Conservation (phyloP, 2,113 vertebrate species). For the Triplophysa tibetana region DNA sequence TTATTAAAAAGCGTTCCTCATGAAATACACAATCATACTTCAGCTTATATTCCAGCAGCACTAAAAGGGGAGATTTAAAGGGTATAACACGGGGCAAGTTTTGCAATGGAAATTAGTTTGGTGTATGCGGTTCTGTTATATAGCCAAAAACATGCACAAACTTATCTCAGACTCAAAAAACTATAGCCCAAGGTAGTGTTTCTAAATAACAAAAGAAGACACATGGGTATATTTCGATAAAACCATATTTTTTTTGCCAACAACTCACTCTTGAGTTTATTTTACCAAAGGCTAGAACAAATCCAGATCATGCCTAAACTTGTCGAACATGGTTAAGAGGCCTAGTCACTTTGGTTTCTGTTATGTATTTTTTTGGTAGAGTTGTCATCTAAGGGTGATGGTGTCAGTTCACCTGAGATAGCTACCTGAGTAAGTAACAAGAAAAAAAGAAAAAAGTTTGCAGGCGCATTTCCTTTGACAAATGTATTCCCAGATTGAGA, state of each 20-base stretch:
- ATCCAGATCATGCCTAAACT: slow-evolving; percentile 30
- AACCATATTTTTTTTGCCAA: not conserved
- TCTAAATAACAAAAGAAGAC: not conserved
- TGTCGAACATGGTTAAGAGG: not conserved
- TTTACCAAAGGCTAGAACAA: slow-evolving; percentile 2
- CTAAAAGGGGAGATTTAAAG: not conserved
- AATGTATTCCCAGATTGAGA: too few species aligned
- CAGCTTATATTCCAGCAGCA: slow-evolving; percentile 15
- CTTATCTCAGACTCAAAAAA: slow-evolving; percentile 1
- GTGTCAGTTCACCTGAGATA: not conserved
- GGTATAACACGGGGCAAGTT: not conserved
- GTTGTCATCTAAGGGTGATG: not conserved
- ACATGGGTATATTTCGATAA: not conserved
- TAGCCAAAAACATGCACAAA: slow-evolving; percentile 9
- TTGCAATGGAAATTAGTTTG: not conserved
- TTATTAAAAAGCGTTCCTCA: not conserved
- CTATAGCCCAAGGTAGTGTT: slow-evolving; percentile 20
- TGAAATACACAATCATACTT: not conserved
- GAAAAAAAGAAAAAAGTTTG: not conserved
- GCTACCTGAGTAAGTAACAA: too few species aligned
- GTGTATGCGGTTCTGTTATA: not conserved
- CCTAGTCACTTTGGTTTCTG: not conserved
- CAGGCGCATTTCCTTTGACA: not conserved
- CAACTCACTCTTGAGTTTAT: not conserved
- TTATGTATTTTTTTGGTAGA: not conserved